These are phyloP conservation scores for Sympetrum striolatum DNA, from an alignment of 2,888 invertebrate species.

Conservation along the genomic window DNA sequence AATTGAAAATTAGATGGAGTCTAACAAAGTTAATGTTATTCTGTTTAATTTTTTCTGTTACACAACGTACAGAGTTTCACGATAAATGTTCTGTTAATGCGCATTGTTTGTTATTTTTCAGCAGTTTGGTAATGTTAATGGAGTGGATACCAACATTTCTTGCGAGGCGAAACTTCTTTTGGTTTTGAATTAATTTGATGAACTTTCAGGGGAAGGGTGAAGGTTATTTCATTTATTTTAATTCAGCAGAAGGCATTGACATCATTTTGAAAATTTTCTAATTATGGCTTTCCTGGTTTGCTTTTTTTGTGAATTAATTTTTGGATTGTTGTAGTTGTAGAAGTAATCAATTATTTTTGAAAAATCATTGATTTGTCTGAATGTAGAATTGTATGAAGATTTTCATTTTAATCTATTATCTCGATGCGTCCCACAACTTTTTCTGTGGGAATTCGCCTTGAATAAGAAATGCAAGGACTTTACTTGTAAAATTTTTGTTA, in stretches of 20 bases:
- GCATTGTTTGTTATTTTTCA: background rate
- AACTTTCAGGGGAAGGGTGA: background rate
- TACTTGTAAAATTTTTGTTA: constrained; percentile 39
- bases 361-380: background rate
- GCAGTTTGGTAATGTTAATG: background rate
- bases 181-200: background rate
- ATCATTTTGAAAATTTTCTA: background rate
- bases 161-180: background rate
- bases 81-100: background rate
- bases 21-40: background rate
- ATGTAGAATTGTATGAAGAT: constrained; percentile 10
- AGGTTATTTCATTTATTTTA: background rate
- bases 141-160: background rate
- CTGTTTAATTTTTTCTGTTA: background rate
- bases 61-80: background rate
- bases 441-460: constrained; percentile 10
- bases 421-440: constrained; percentile 9
- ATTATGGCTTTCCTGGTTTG: background rate
- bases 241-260: background rate
- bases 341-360: background rate
- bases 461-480: constrained; percentile 32
- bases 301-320: constrained; percentile 14
- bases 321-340: constrained; percentile 15
- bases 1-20: background rate
- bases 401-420: background rate